Percentiles rank a stretch among this genome's conserved stretches.
These are phyloP conservation scores for Nycticebus coucang DNA, from an alignment of 2,113 vertebrate genomes.

Conservation along the genomic window DNA sequence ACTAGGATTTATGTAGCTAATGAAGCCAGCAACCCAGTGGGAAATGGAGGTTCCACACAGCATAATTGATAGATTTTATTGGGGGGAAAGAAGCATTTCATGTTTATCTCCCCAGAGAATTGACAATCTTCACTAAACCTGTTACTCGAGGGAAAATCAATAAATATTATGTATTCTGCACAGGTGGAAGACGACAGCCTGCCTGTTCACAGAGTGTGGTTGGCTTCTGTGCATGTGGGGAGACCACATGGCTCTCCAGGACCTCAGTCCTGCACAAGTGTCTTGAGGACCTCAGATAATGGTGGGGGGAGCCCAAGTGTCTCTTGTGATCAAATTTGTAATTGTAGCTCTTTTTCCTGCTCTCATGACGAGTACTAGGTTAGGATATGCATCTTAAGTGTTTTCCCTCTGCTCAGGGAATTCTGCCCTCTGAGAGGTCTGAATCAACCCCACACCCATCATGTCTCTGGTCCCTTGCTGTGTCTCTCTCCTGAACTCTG, in stretches of 20 bases:
- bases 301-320: background rate
- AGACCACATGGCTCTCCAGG: fast-evolving
- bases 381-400: background rate
- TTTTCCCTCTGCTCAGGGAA: background rate
- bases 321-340: background rate
- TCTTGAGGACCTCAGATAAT: background rate
- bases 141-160: constrained; percentile 66
- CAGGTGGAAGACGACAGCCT: background rate
- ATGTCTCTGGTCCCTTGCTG: fast-evolving
- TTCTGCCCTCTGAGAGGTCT: background rate
- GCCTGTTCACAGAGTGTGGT: fast-evolving
- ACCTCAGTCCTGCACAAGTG: fast-evolving
- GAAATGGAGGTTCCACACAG: background rate
- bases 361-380: background rate
- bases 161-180: constrained; percentile 48
- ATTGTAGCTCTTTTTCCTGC: background rate
- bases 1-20: background rate
- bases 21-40: background rate
- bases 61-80: constrained; percentile 19
- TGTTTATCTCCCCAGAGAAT: constrained; percentile 57
- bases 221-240: fast-evolving
- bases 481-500: background rate
- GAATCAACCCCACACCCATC: background rate
- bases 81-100: background rate
- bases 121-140: constrained; percentile 64